Conservation (phyloP, 2,113 vertebrate species). For the Nanorana parkeri region DNA sequence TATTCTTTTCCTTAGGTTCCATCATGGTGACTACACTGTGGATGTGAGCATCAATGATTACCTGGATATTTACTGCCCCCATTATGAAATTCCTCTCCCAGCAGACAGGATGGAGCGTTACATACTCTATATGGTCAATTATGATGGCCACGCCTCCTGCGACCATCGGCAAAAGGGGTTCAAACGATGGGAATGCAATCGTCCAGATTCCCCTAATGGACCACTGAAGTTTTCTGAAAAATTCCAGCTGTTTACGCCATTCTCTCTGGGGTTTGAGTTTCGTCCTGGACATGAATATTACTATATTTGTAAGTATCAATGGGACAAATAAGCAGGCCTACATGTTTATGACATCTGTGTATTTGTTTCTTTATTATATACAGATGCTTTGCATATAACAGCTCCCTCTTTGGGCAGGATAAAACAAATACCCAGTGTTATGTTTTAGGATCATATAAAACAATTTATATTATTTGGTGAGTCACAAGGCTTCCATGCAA, state of each 20-base stretch:
- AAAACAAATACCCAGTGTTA: too few relatives aligned
- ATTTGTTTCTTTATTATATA: neutral
- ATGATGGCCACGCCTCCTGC: constrained; percentile 87
- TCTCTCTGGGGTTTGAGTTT: constrained; percentile 96
- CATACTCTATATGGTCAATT: constrained; percentile 94
- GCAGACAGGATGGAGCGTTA: constrained; percentile 86
- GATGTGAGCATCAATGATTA: constrained; percentile 97
- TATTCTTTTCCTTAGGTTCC: constrained; percentile 76
- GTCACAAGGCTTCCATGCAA: too few relatives aligned
- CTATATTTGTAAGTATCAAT: constrained; percentile 88
- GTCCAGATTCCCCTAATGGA: constrained; percentile 84
- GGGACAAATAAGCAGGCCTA: neutral
- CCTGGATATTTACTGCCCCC: constrained; percentile 96
- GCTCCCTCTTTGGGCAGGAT: too few relatives aligned
- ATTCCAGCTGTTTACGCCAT: constrained; percentile 97
- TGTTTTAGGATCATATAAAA: too few relatives aligned
- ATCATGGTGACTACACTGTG: constrained; percentile 87
- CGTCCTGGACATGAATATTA: constrained; percentile 92
- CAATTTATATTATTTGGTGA: too few relatives aligned
- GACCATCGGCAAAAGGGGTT: constrained; percentile 89
- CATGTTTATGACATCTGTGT: neutral
- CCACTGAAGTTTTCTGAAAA: constrained; percentile 96
- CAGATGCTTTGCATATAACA: too few relatives aligned
- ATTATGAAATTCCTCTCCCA: constrained; percentile 83
- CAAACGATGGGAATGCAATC: constrained; percentile 97